These are phyloP conservation scores for Ophioderma brevispina DNA, from an alignment of 35 echinoderm and acorn worm species.

Conservation along the genomic window DNA sequence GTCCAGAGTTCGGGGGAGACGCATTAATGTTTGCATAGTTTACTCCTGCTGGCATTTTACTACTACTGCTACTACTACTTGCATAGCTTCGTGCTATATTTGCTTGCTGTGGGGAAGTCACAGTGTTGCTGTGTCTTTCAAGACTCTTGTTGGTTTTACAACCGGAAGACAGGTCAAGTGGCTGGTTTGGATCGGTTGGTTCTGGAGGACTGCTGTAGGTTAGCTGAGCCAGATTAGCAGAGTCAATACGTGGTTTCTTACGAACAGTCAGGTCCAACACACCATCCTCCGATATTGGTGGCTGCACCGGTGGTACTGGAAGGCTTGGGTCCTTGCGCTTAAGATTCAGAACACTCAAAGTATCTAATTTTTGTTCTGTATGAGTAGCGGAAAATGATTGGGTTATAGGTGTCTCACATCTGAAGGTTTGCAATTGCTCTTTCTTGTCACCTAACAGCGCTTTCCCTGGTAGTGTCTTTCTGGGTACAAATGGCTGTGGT, in stretches of 20 bases:
- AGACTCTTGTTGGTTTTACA: background rate
- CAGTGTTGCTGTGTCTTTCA: background rate
- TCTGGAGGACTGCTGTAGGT: background rate
- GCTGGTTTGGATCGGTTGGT: background rate
- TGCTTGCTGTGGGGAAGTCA: background rate
- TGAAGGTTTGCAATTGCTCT: background rate
- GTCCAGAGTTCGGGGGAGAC: too few relatives aligned
- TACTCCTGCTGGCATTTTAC: background rate
- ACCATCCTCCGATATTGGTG: background rate
- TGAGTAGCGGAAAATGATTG: background rate
- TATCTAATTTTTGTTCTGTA: background rate
- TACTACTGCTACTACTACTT: background rate
- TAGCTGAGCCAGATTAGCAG: background rate
- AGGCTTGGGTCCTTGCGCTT: background rate
- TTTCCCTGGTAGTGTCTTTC: background rate
- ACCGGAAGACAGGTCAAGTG: background rate
- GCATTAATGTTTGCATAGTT: background rate
- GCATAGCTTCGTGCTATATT: background rate
- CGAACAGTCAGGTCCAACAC: conserved; percentile 22
- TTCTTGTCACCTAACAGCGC: too few relatives aligned
- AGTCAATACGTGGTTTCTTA: background rate
- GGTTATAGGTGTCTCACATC: background rate
- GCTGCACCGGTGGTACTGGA: background rate
- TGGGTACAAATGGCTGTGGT: background rate
- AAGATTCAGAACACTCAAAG: background rate